Base-by-base conservation (phyloP, 2,113 vertebrate genomes). In the Porphyrio hochstetteri region DNA sequence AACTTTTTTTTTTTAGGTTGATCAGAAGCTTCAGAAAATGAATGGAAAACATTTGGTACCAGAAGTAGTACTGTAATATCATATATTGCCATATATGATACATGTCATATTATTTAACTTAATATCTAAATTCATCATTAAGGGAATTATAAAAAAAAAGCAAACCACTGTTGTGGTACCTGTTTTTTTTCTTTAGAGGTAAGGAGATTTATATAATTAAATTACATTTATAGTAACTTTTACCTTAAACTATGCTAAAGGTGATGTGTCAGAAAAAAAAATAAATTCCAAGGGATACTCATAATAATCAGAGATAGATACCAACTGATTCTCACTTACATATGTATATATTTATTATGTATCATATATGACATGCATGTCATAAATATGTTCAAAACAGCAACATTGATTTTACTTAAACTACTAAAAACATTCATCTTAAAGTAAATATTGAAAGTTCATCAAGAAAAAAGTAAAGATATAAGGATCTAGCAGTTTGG, bases 301-400 rank as follows among this genome's bases (percentile, higher is more conserved):
- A 56, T 28, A 70, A 28, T 36, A 60, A 60, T 65, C 21, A 44
- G 20, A 60, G 4, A 11, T 56, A 82, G 44, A 64, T 33, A 10
- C 4, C 10, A 21, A 38, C 5, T 72, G 27, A 67, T 5, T n/a
- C 9, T 59, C 7, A 46, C 10, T 31, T 0, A 0, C 6, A 7
- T 52, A 70, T 38, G 35, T 50, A 17, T 25, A 9, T 59, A 33
- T 65, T 38, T 53, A 17, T 63, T 36, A 33, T 28, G 4, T 11
- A 35, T 63, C 17, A 9, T 44, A 25, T 23, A 38, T 48, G n/a
- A n/a, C 25, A 42, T 40, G 29, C 12, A 27, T 23, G 11, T 21
- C 8, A 42, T 9, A 48, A 72, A 42, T 28, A 31, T 31, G 8
- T 75, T 92, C 31, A 60, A 67, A 71, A 7, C 8, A 61, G 1